phyloP scores from a whole-genome alignment of 1,140 invertebrate species.

The Brachystomella parvula region DNA sequence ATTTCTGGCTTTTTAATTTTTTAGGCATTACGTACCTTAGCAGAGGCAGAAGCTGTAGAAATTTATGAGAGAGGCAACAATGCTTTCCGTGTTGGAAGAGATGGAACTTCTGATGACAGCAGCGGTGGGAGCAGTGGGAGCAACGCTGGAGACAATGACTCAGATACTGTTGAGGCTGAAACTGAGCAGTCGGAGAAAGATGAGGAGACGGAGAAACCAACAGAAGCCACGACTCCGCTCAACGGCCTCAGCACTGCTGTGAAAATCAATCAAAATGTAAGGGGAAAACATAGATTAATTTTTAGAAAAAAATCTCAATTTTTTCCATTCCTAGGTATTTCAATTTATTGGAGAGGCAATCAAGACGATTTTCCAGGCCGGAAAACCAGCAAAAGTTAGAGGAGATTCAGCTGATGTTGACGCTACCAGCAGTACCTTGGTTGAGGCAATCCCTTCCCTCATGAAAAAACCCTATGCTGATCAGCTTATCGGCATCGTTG shows the following conservation, averaged over 20 bases:
- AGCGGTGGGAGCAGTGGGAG: neutral
- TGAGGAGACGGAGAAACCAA: neutral
- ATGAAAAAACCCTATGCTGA: constrained; percentile 4
- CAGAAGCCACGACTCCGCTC: neutral
- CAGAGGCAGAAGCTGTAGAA: neutral
- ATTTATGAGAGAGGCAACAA: neutral
- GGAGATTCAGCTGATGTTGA: neutral
- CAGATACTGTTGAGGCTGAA: constrained; percentile 1
- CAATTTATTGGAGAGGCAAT: constrained; percentile 8
- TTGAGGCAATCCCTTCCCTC: neutral
- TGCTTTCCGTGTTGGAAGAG: neutral
- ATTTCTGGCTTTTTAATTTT: neutral
- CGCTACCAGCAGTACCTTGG: neutral
- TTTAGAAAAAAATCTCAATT: neutral
- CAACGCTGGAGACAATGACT: neutral
- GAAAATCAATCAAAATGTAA: constrained; percentile 8
- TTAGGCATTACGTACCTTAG: neutral
- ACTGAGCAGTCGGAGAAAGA: neutral
- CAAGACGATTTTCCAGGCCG: constrained; percentile 1
- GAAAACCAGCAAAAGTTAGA: neutral
- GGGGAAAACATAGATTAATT: no score
- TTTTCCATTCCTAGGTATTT: neutral
- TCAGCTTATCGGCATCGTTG: neutral
- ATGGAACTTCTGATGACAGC: neutral
- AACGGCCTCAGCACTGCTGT: neutral